Evolutionary conservation across 2,797 vertebrate species (phyloP).

Genomic region (Onychomys leucogaster): DNA sequence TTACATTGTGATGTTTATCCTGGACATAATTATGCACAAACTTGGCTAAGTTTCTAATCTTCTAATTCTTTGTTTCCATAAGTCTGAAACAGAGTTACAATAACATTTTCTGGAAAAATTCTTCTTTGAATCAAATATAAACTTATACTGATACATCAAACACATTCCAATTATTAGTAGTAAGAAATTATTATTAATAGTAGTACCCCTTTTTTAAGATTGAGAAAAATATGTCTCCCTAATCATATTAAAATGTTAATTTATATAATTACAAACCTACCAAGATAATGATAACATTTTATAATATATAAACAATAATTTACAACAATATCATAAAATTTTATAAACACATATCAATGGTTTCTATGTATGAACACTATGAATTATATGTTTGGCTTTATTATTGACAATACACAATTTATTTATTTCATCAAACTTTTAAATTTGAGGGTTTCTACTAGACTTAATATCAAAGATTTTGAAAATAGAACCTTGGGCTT

Average conservation of each 20-base stretch:
- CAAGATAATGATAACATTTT: not conserved
- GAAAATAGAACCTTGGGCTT: not conserved
- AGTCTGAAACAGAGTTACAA: conserved; percentile 12
- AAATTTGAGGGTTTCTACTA: too few species aligned
- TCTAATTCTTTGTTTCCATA: conserved; percentile 4
- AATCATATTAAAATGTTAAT: conserved; percentile 31
- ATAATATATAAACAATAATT: conserved; percentile 32
- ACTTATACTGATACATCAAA: not conserved
- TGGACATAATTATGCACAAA: not conserved
- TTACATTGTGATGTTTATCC: not conserved
- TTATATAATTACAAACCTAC: not conserved
- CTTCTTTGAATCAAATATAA: conserved; percentile 5
- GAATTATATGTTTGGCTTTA: not conserved
- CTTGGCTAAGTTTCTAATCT: not conserved
- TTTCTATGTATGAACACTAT: not conserved
- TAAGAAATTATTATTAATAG: conserved; percentile 1
- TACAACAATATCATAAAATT: not conserved
- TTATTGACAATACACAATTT: not conserved
- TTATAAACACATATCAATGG: not conserved
- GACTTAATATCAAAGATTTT: conserved; percentile 24
- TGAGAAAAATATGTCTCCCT: not conserved
- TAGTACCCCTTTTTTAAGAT: not conserved
- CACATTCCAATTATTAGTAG: not conserved
- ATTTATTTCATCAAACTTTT: not conserved
- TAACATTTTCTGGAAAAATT: not conserved